Evolutionary conservation across 2,888 invertebrate genomes (phyloP).

Genomic region (Andrena marginata): DNA sequence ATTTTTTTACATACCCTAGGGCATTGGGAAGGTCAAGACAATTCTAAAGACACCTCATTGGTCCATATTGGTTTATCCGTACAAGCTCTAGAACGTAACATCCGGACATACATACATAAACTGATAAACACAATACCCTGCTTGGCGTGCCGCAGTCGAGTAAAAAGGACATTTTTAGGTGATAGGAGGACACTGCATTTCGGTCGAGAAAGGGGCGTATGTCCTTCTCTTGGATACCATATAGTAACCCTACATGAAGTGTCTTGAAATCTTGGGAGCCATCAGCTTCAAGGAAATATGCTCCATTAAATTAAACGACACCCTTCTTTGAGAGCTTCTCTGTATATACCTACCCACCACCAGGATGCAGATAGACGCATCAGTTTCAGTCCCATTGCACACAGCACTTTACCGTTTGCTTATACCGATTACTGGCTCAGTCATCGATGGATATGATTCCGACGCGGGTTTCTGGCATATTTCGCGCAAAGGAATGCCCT

Average conservation of each 20-base stretch:
- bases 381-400: background rate
- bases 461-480: constrained; percentile 67
- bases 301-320: background rate
- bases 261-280: background rate
- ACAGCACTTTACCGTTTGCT: constrained; percentile 10
- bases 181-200: no score
- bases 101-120: no score
- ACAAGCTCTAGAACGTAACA: no score
- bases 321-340: background rate
- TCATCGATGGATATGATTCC: constrained; percentile 64
- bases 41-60: no score
- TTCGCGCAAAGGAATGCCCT: constrained; percentile 77
- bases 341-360: background rate
- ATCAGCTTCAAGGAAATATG: background rate
- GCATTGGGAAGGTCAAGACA: no score
- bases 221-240: no score
- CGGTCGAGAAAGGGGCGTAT: no score
- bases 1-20: no score
- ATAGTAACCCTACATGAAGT: background rate
- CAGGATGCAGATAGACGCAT: background rate
- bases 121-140: no score
- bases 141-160: no score
- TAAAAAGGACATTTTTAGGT: no score
- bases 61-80: no score
- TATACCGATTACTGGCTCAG: constrained; percentile 43